A percentile compares a stretch with the other conserved stretches of the same genome.
Conservation (phyloP, 2,888 invertebrate genomes). For the Phanerotoma sp. region DNA sequence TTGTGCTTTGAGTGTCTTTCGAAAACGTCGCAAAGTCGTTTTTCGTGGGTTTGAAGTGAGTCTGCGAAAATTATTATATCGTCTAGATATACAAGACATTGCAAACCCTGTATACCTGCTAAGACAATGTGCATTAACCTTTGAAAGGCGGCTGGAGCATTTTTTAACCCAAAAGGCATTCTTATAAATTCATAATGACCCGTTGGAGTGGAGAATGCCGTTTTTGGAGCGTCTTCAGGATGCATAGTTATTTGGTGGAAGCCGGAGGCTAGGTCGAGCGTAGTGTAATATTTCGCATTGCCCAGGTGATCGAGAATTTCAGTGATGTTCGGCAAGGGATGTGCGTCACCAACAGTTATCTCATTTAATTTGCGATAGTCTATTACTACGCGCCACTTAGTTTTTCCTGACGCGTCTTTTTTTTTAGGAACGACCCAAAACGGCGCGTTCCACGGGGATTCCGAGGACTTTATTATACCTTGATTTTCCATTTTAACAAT, state of each 20-base stretch:
- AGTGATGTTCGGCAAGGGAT: neutral
- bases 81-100: conserved; percentile 3
- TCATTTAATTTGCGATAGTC: conserved; percentile 37
- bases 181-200: too few species aligned
- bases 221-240: too few species aligned
- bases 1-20: too few species aligned
- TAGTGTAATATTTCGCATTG: neutral
- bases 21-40: neutral
- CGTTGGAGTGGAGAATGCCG: too few species aligned
- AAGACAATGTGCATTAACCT: too few species aligned
- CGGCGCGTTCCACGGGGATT: conserved; percentile 29
- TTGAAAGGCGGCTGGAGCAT: too few species aligned
- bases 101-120: neutral
- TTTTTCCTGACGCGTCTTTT: conserved; percentile 33
- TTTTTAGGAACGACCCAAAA: conserved; percentile 35
- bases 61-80: conserved; percentile 8
- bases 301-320: neutral
- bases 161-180: too few species aligned
- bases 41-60: neutral
- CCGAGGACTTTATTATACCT: conserved; percentile 19
- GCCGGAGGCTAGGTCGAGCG: neutral
- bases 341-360: too few species aligned
- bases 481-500: conserved; percentile 12
- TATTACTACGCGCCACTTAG: conserved; percentile 33
- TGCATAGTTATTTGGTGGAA: conserved; percentile 23